These are phyloP conservation scores for Pocillopora verrucosa DNA, from an alignment of 64 coral and sea anemone species.

Conservation along the genomic window DNA sequence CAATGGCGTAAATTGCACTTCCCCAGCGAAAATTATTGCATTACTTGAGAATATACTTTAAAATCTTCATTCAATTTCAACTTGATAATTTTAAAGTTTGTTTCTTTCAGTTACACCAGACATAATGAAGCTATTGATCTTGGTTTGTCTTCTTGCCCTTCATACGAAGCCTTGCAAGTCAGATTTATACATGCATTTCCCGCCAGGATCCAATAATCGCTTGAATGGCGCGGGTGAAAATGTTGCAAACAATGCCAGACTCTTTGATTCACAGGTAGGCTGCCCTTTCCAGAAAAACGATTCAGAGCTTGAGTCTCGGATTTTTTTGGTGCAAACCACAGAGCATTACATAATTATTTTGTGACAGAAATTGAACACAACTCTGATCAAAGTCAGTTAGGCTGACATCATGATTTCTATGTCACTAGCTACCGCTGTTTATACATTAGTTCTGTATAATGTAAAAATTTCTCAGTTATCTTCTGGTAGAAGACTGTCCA, in stretches of 20 bases:
- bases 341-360: no score
- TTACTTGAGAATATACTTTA: no score
- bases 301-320: no score
- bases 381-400: neutral
- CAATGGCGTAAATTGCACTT: no score
- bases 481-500: neutral
- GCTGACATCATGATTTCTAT: neutral
- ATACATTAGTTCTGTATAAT: neutral
- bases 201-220: conserved; percentile 17
- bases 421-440: no score
- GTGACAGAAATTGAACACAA: conserved; percentile 14
- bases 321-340: no score
- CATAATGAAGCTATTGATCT: neutral
- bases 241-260: neutral
- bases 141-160: neutral
- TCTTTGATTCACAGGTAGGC: conserved; percentile 18
- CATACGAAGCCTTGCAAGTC: neutral
- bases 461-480: conserved; percentile 1
- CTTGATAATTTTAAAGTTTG: neutral
- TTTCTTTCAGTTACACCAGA: neutral
- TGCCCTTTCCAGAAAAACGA: neutral
- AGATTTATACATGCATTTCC: conserved; percentile 3
- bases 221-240: neutral
- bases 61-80: no score
- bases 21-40: no score